Conservation (phyloP, 1,140 invertebrate genomes). For the Phymorhynchus buccinoides region DNA sequence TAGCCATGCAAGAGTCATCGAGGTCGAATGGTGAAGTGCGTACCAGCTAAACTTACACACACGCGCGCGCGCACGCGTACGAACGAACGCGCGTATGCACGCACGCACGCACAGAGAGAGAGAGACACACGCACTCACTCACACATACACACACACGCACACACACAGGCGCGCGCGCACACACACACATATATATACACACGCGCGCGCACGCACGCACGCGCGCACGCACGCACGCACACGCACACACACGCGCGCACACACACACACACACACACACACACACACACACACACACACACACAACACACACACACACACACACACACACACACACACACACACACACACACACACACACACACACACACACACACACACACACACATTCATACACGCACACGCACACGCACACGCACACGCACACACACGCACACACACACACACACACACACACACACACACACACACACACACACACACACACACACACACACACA, state of each 20-base stretch:
- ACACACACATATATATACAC: no score
- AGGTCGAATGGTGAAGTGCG: not conserved
- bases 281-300: not conserved
- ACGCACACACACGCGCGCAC: constrained; percentile 8
- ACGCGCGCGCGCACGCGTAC: no score
- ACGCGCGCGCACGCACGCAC: no score
- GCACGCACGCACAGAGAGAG: no score
- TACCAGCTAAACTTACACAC: not conserved
- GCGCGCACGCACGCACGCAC: not conserved
- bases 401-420: not conserved
- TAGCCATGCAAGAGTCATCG: not conserved
- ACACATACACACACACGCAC: no score
- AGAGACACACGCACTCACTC: no score
- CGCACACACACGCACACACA: not conserved
- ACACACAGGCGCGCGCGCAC: no score
- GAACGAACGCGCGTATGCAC: not conserved
- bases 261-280: not conserved
- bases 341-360: not conserved
- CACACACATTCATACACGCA: not conserved
- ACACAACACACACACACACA: not conserved
- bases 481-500: constrained; percentile 7
- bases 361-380: not conserved
- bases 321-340: not conserved
- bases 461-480: not conserved
- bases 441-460: not conserved